Evolutionary conservation across 2,797 vertebrate genomes (phyloP).

Genomic region (Atherinosoma microstoma): DNA sequence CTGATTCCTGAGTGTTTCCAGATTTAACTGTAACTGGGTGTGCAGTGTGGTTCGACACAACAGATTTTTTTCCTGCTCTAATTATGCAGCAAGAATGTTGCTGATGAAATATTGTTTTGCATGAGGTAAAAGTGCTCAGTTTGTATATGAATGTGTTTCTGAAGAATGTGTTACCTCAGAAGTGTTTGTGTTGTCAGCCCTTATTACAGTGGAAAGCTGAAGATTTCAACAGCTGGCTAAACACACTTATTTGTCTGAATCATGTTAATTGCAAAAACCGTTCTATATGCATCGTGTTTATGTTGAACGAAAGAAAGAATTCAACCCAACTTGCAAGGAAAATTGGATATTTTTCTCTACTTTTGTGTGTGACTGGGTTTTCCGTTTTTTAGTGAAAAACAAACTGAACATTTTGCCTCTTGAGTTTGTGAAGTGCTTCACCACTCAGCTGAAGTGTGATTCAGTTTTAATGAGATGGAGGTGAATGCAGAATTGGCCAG

Average conservation of each 20-base stretch:
- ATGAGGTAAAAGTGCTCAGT: constrained; percentile 4
- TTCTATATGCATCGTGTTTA: background rate
- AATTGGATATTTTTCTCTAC: background rate
- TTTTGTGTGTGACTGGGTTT: constrained; percentile 2
- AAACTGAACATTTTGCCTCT: constrained; percentile 42
- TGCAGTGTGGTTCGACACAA: constrained; percentile 26
- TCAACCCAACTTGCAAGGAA: background rate
- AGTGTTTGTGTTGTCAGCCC: background rate
- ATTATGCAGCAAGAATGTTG: constrained; percentile 65
- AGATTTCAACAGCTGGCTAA: background rate
- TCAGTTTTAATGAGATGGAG: constrained; percentile 70
- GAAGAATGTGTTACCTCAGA: constrained; percentile 15
- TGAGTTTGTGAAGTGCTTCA: constrained; percentile 49
- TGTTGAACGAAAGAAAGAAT: background rate
- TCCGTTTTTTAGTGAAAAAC: constrained; percentile 35
- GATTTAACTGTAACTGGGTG: constrained; percentile 39
- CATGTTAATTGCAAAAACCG: background rate
- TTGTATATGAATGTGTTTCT: constrained; percentile 21
- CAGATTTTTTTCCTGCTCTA: constrained; percentile 27
- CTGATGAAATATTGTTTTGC: constrained; percentile 52
- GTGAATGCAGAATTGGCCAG: constrained; percentile 57
- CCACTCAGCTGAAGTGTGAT: constrained; percentile 62
- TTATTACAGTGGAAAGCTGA: constrained; percentile 31
- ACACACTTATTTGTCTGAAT: constrained; percentile 16
- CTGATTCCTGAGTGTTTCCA: constrained; percentile 23